Conservation (phyloP, 2,797 vertebrate genomes). For the Neosalanx taihuensis region DNA sequence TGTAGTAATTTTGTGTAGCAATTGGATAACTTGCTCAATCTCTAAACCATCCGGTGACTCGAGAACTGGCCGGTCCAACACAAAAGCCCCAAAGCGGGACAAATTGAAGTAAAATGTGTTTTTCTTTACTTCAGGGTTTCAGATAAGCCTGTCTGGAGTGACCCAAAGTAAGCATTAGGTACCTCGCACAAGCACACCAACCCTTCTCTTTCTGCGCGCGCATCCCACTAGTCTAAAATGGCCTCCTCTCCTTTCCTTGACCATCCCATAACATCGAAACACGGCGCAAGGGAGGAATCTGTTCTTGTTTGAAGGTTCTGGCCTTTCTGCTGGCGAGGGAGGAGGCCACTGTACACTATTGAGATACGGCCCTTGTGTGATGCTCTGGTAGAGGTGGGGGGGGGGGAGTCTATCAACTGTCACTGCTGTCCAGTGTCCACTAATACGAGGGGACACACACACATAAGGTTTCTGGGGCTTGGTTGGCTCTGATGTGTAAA, state of each 20-base stretch:
- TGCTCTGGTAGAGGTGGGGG: conserved; percentile 63
- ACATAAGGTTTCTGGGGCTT: conserved; percentile 47
- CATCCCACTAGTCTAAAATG: conserved; percentile 53
- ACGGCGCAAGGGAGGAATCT: neutral
- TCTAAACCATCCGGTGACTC: neutral
- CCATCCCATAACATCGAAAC: neutral
- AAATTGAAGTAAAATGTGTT: conserved; percentile 68
- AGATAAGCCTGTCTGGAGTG: conserved; percentile 88
- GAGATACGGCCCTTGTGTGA: conserved; percentile 57
- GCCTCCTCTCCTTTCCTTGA: conserved; percentile 35
- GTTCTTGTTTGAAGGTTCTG: conserved; percentile 2
- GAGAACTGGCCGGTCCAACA: conserved; percentile 19
- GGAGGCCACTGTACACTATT: conserved; percentile 54
- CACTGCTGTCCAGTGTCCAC: conserved; percentile 61
- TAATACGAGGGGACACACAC: conserved; percentile 44
- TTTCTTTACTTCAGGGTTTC: conserved; percentile 85
- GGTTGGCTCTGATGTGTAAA: conserved; percentile 51
- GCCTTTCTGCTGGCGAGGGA: neutral
- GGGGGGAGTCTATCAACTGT: conserved; percentile 73
- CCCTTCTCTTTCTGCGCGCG: conserved; percentile 51
- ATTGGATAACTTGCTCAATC: neutral
- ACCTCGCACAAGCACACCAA: conserved; percentile 50
- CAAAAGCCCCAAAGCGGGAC: conserved; percentile 20
- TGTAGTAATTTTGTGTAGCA: too few relatives aligned
- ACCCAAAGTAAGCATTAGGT: conserved; percentile 79